These are phyloP conservation scores for Eumeta japonica DNA, from an alignment of 1,140 invertebrate genomes.

Conservation along the genomic window DNA sequence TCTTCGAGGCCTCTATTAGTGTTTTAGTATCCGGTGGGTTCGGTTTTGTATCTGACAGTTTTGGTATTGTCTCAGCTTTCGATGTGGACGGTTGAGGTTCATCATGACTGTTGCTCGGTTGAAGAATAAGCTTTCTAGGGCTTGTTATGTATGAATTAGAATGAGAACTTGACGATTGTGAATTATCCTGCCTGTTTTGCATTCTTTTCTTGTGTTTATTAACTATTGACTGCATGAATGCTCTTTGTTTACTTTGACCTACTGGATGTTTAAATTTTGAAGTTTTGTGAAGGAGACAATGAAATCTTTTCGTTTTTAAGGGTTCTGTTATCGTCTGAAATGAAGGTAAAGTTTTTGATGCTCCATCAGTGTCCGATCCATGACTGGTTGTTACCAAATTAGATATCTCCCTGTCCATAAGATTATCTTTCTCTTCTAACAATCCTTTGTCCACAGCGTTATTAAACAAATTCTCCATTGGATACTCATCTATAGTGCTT, in stretches of 20 bases:
- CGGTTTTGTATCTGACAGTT: slow-evolving; percentile 26
- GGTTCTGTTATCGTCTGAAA: slow-evolving; percentile 36
- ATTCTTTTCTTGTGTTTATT: slow-evolving; percentile 55
- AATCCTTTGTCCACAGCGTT: slow-evolving; percentile 49
- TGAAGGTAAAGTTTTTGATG: slow-evolving; percentile 28
- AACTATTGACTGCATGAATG: slow-evolving; percentile 52
- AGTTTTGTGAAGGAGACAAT: slow-evolving; percentile 55
- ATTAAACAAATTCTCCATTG: slow-evolving; percentile 51
- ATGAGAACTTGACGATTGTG: slow-evolving; percentile 47
- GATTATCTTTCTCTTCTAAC: slow-evolving; percentile 44
- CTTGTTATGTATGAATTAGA: slow-evolving; percentile 36
- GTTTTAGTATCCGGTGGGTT: slow-evolving; percentile 66
- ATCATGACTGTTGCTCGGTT: slow-evolving; percentile 17
- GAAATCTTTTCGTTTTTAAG: slow-evolving; percentile 51
- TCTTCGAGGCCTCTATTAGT: slow-evolving; percentile 84
- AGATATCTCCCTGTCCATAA: slow-evolving; percentile 49
- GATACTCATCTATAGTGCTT: slow-evolving; percentile 50
- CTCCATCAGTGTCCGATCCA: slow-evolving; percentile 30
- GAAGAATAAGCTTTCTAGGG: slow-evolving; percentile 30
- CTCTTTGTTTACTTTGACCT: slow-evolving; percentile 51
- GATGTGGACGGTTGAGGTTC: slow-evolving; percentile 9
- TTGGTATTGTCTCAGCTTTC: slow-evolving; percentile 36
- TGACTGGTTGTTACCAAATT: slow-evolving; percentile 47
- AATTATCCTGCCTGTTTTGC: slow-evolving; percentile 27
- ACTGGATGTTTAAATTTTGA: slow-evolving; percentile 55